Evolutionary conservation across 2,113 vertebrate species (phyloP).

Genomic region (Synchiropus splendidus): DNA sequence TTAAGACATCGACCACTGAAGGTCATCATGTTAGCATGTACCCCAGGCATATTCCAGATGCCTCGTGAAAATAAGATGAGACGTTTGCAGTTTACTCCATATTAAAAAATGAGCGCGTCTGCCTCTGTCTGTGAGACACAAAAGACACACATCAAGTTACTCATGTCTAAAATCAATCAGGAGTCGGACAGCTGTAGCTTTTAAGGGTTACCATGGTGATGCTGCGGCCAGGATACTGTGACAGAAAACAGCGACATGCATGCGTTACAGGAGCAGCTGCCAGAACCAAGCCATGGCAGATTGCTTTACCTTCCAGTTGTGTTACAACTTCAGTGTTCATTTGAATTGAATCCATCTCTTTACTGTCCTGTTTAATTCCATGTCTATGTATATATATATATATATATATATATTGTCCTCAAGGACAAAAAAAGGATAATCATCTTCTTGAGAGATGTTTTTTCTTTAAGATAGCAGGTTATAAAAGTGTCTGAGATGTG

Average conservation of each 20-base stretch:
- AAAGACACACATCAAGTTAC: constrained; percentile 18
- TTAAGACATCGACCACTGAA: constrained; percentile 28
- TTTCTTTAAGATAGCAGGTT: too few species aligned
- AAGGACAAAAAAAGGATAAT: too few species aligned
- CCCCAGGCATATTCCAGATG: constrained; percentile 13
- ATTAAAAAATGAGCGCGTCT: too few species aligned
- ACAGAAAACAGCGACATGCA: constrained; percentile 40
- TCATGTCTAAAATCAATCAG: constrained; percentile 23
- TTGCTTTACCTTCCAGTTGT: background rate
- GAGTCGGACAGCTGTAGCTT: constrained; percentile 45
- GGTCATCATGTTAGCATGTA: constrained; percentile 24
- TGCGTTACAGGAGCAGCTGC: constrained; percentile 40
- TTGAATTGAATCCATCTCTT: constrained; percentile 22
- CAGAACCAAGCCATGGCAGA: constrained; percentile 22
- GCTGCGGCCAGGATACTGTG: constrained; percentile 26
- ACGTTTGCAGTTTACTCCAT: too few species aligned
- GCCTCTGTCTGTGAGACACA: constrained; percentile 8
- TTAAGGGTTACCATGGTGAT: constrained; percentile 59
- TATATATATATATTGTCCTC: too few species aligned
- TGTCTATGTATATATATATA: too few species aligned
- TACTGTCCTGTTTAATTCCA: too few species aligned
- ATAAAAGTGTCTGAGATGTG: too few species aligned
- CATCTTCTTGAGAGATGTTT: too few species aligned
- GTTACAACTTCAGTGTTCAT: constrained; percentile 8
- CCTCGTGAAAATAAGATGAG: too few species aligned